Evolutionary conservation across 2,113 vertebrate genomes (phyloP).

Genomic region (Heteronetta atricapilla): DNA sequence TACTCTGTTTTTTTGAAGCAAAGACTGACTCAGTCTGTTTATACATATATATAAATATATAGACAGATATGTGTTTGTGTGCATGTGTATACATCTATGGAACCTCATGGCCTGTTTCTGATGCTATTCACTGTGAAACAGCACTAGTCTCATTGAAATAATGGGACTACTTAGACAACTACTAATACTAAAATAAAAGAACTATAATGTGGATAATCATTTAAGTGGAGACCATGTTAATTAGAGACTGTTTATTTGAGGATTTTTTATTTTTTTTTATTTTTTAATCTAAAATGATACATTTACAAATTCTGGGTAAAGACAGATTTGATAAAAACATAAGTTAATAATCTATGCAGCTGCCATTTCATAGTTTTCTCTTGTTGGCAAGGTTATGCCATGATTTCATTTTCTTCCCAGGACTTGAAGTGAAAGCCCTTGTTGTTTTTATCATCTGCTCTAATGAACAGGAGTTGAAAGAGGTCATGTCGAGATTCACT

Average conservation of each 20-base stretch:
- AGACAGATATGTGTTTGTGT: no score
- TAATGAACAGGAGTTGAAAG: constrained; percentile 53
- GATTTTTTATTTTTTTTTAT: background rate
- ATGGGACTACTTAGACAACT: background rate
- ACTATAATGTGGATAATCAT: background rate
- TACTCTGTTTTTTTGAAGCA: background rate
- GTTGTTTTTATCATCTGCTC: constrained; percentile 31
- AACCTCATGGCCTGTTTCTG: background rate
- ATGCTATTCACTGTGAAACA: background rate
- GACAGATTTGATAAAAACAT: background rate
- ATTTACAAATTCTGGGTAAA: background rate
- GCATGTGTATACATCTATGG: background rate
- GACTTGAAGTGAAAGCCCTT: constrained; percentile 8
- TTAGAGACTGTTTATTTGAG: background rate
- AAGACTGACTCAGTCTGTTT: background rate
- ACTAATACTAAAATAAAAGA: background rate
- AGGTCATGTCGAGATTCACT: background rate
- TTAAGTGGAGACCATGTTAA: background rate
- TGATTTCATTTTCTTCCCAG: background rate
- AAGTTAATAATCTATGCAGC: background rate
- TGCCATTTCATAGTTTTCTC: background rate
- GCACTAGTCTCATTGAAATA: background rate
- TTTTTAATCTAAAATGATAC: background rate
- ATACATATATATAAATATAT: no score
- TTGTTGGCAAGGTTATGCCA: background rate